phyloP scores from a whole-genome alignment of 2,113 vertebrate genomes.

The Callipepla californica region DNA sequence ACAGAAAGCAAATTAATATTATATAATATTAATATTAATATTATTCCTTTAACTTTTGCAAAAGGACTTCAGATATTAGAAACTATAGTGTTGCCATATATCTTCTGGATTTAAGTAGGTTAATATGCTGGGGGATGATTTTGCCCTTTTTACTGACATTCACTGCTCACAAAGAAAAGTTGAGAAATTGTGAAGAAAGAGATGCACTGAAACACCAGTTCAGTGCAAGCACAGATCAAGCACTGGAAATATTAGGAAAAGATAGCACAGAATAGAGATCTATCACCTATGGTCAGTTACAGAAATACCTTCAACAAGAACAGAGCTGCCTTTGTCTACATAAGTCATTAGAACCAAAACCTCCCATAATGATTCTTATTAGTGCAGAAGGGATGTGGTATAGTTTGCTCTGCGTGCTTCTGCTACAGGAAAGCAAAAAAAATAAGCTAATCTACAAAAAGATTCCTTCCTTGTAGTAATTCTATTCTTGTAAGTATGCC shows the following conservation, averaged over 20 bases:
- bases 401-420: neutral
- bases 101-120: neutral
- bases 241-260: neutral
- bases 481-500: slow-evolving; percentile 56
- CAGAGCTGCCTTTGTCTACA: slow-evolving; percentile 35
- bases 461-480: slow-evolving; percentile 45
- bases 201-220: neutral
- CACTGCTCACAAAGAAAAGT: neutral
- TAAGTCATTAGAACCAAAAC: slow-evolving; percentile 42
- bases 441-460: slow-evolving; percentile 44
- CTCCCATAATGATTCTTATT: slow-evolving; percentile 72
- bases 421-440: slow-evolving; percentile 46
- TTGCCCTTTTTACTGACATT: slow-evolving; percentile 8
- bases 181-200: neutral
- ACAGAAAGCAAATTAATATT: neutral
- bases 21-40: too few species aligned
- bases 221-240: neutral
- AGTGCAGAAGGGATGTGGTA: slow-evolving; percentile 18
- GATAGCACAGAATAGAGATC: neutral
- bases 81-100: neutral
- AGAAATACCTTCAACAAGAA: neutral
- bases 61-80: neutral
- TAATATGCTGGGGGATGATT: neutral
- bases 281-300: slow-evolving; percentile 1
- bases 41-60: neutral